A percentile compares a stretch with the other conserved stretches of the same genome.
Conservation (phyloP, 2,113 vertebrate species). For the Numenius arquata region DNA sequence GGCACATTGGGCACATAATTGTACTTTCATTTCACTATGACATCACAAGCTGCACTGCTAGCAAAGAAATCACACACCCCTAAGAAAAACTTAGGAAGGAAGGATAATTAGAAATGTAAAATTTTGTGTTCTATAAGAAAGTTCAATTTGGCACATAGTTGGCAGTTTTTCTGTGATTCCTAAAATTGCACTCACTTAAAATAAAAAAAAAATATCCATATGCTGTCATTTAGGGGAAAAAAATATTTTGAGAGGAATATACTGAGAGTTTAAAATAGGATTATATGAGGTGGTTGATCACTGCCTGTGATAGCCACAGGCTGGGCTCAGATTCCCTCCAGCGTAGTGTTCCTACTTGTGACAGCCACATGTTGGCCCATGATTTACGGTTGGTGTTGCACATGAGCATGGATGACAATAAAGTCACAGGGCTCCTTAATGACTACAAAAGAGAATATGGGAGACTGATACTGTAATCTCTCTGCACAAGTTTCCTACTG, state of each 20-base stretch:
- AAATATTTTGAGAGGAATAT: background rate
- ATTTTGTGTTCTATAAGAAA: slow-evolving; percentile 12
- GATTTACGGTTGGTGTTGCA: background rate
- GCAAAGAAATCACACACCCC: slow-evolving; percentile 46
- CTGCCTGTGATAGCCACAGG: background rate
- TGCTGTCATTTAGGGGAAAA: background rate
- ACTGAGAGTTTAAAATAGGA: background rate
- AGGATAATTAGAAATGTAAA: slow-evolving; percentile 46
- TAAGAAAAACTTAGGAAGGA: slow-evolving; percentile 24
- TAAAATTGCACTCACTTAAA: background rate
- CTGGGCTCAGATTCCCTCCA: background rate
- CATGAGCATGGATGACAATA: background rate
- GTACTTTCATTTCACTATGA: slow-evolving; percentile 73
- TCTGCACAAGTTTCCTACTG: slow-evolving; percentile 3
- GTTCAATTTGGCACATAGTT: slow-evolving; percentile 28
- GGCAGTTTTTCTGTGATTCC: slow-evolving; percentile 10
- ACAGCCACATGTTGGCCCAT: background rate
- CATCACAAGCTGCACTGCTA: slow-evolving; percentile 66
- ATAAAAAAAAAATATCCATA: background rate
- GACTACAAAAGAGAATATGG: background rate
- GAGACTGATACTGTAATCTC: background rate
- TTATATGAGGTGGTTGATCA: background rate
- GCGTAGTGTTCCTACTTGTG: background rate
- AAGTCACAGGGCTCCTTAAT: background rate
- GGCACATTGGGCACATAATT: slow-evolving; percentile 75